Evolutionary conservation across 2,888 invertebrate genomes (phyloP), one percentile per base, ranked within the genome.

Genomic region (Himalopsyche anomala): DNA sequence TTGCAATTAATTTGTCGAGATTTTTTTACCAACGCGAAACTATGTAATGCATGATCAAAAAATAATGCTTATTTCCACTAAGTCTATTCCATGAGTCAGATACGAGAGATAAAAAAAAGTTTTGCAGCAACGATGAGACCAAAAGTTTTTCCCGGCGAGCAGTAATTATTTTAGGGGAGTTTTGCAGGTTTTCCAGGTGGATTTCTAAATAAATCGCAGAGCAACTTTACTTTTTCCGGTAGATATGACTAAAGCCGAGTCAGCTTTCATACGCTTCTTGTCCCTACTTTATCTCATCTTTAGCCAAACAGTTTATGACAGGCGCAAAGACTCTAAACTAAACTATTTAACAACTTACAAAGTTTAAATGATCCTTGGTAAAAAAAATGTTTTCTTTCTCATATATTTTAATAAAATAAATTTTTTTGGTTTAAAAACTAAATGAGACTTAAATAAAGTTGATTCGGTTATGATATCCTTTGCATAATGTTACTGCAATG

Each of bases 201-300:
- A 36, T 74, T 12, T 19, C 15, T 74, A 74, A 74, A 74, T 74
- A 74, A 74, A 74, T 74, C 38, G 74, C 74, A 74, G 74, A 74
- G 15, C 15, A 74, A 74, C 74, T 74, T 74, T 74, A 15, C 74
- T 36, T 36, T 36, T 74, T 15, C 74, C 74, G 28, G 74, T 3
- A 36, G 38, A 36, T 19, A 74, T 74, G 36, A 38, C 36, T 74
- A 36, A 9, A 38, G 38, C 38, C 38, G 38, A 36, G 36, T 12
- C 74, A 74, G 74, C 74, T 74, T 74, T 74, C 36, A 38, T 12
- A 74, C 74, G 74, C 74, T 15, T 12, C 36, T 74, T 74, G 36
- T 38, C 36, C 38, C 12, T 38, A 74, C 74, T 38, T 38, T 74
- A 28, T 36, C 38, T 74, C 9, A 36, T 36, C 28, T 74, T 15